Percentiles rank a stretch among this genome's conserved stretches.
Evolutionary conservation across 2,113 vertebrate species (phyloP).

Genomic region (Marmota flaviventris): DNA sequence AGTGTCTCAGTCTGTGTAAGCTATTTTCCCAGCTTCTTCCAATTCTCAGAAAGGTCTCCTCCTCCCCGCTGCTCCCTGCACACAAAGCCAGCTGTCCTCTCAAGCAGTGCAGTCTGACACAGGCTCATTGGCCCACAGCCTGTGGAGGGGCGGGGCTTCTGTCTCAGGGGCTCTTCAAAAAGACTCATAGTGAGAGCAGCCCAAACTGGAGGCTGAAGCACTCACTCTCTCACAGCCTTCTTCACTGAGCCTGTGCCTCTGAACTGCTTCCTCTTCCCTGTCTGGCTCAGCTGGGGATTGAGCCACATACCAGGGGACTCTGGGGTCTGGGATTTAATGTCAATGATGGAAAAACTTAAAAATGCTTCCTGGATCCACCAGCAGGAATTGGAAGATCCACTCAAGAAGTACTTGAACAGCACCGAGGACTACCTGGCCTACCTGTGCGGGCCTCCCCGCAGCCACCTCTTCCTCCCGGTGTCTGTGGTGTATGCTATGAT

Average conservation of each 20-base stretch:
- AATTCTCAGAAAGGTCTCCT: conserved; percentile 11
- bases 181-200: conserved; percentile 67
- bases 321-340: not conserved
- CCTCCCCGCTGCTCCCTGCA: conserved; percentile 46
- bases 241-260: not conserved
- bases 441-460: conserved; percentile 87
- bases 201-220: conserved; percentile 62
- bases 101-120: conserved; percentile 64
- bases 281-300: conserved; percentile 34
- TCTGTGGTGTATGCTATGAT: conserved; percentile 89
- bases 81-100: conserved; percentile 70
- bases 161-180: conserved; percentile 77
- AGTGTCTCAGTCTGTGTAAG: not conserved
- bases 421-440: conserved; percentile 88
- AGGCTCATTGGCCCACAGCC: conserved; percentile 82
- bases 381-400: conserved; percentile 58
- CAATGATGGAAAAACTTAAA: conserved; percentile 65
- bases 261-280: not conserved
- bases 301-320: not conserved
- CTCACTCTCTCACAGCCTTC: not conserved
- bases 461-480: conserved; percentile 87
- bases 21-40: not conserved
- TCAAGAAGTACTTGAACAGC: conserved; percentile 85
- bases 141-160: conserved; percentile 84
- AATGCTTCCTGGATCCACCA: conserved; percentile 83